Evolutionary conservation across 2,113 vertebrate species (phyloP).

Genomic region (Rattus rattus): DNA sequence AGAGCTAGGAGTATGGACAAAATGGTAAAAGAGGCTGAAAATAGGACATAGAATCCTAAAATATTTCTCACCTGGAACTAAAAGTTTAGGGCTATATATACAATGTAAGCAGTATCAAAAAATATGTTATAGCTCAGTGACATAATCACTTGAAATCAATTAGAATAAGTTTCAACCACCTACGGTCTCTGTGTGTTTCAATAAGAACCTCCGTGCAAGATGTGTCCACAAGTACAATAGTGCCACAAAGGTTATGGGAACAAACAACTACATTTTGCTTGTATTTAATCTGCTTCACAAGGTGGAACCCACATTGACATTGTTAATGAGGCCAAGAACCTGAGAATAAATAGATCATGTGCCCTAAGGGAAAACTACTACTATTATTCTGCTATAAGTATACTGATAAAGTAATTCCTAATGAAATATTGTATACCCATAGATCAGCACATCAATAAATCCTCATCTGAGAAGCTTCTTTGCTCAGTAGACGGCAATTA

Average conservation of each 20-base stretch:
- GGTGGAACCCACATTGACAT: no score
- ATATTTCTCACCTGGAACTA: background rate
- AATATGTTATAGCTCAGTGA: background rate
- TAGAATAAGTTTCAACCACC: background rate
- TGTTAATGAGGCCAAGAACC: background rate
- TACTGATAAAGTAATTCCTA: background rate
- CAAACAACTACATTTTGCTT: background rate
- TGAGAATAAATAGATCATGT: background rate
- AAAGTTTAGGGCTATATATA: background rate
- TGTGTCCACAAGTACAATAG: background rate
- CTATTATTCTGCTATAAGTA: background rate
- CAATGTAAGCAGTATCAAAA: background rate
- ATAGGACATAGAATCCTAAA: background rate
- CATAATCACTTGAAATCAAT: background rate
- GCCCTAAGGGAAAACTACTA: background rate
- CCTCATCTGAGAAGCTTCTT: background rate
- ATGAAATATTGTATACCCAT: background rate
- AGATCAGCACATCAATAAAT: background rate
- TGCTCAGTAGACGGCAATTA: background rate
- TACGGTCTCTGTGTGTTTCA: background rate
- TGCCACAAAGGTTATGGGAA: background rate
- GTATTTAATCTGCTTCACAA: background rate
- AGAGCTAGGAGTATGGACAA: background rate
- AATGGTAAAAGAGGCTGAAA: background rate
- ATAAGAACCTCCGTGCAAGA: background rate